Percentiles rank a stretch among this genome's conserved stretches.
Evolutionary conservation across 2,113 vertebrate genomes (phyloP).

Genomic region (Potamarius usumacintae): DNA sequence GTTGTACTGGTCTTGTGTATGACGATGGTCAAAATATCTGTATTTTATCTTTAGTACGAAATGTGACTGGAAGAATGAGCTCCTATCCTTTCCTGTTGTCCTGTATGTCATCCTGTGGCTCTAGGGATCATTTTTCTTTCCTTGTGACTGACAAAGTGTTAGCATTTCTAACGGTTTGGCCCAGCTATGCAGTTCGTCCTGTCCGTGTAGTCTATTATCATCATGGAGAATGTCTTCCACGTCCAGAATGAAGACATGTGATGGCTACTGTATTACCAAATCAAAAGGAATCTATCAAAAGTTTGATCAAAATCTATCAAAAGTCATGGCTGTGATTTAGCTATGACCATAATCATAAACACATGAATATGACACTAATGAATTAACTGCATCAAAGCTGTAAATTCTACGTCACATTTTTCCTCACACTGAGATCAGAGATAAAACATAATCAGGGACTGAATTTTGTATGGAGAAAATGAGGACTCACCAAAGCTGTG

Average conservation of each 20-base stretch:
- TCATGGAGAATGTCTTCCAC: constrained; percentile 4
- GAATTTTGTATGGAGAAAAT: too few relatives aligned
- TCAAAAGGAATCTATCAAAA: neutral
- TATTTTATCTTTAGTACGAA: neutral
- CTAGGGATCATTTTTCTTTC: neutral
- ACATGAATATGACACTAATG: too few relatives aligned
- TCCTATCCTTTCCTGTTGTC: neutral
- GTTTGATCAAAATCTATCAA: neutral
- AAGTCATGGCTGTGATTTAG: too few relatives aligned
- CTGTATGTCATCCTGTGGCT: neutral
- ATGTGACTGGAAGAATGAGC: neutral
- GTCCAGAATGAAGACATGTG: neutral
- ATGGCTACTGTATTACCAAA: neutral
- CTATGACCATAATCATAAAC: too few relatives aligned
- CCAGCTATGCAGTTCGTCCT: neutral
- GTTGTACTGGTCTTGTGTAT: neutral
- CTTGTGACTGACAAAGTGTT: neutral
- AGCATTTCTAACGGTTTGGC: neutral
- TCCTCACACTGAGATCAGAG: too few relatives aligned
- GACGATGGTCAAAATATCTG: neutral
- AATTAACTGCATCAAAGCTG: too few relatives aligned
- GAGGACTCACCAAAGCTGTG: too few relatives aligned
- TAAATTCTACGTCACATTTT: too few relatives aligned
- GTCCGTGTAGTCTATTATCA: neutral
- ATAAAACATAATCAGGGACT: too few relatives aligned